Base-by-base conservation (phyloP, 2,888 invertebrate genomes). In the Scaptomyza parva region DNA sequence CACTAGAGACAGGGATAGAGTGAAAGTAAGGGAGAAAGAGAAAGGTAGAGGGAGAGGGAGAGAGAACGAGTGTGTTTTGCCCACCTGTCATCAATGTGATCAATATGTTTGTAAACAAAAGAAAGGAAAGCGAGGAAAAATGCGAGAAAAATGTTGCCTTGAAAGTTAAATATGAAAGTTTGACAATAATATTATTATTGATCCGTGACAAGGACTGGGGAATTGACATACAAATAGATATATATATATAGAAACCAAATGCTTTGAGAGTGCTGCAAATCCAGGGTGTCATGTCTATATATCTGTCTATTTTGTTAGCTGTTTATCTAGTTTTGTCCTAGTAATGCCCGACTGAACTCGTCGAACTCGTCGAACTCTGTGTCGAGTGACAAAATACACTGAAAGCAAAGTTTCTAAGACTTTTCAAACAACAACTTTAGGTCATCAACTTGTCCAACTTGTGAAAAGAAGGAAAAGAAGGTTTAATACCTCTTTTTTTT, bases 41-140 rank as follows among this genome's bases (percentile, higher is more conserved):
- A 11, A 30, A 12, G 30, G n/a, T n/a, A n/a, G 1, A 24, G 11
- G 9, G 11, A 7, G 11, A 7, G 14, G 14, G 0, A 5, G 1
- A 11, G 0, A 17, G 24, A 11, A 9, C 4, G 12, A 14, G 43
- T 9, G 3, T 4, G 11, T 18, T 28, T 18, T 33, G 47, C 6
- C 17, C 47, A 33, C 9, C 20, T 47, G 47, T 28, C 44, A 28
- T 11, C 26, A 18, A n/a, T n/a, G 12, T 26, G 12, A 45, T 45
- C 44, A 45, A 28, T n/a, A n/a, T 18, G 17, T 47, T 47, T 20
- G 47, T 47, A 47, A 47, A 30, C 45, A 47, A 47, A 30, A 28
- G 9, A 4, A 24, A 7, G 24, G 8, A 24, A 8, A 0, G 7
- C n/a, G 5, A 12, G 17, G 17, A 18, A 18, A 12, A 9, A 8